Percentiles rank a stretch among this genome's conserved stretches.
Evolutionary conservation across 2,888 invertebrate species (phyloP).

Genomic region (Pseudoips prasinana): DNA sequence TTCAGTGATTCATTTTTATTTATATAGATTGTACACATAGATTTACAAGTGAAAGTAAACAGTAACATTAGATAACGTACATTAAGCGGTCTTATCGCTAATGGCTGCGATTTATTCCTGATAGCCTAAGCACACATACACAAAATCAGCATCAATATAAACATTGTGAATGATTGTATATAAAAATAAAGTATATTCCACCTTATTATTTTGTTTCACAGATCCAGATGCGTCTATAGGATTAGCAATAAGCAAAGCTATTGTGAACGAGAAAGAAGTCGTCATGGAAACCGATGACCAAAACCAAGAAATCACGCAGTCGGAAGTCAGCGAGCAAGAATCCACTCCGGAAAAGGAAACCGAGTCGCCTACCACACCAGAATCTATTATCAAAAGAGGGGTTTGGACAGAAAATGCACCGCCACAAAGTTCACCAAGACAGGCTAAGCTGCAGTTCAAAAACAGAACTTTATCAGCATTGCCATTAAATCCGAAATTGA

Average conservation of each 20-base stretch:
- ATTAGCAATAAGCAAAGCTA: constrained; percentile 53
- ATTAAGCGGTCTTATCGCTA: no score
- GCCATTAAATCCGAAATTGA: constrained; percentile 60
- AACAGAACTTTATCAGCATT: constrained; percentile 71
- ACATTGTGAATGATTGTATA: no score
- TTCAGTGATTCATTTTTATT: no score
- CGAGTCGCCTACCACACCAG: constrained; percentile 58
- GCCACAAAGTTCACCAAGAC: constrained; percentile 58
- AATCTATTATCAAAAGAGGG: constrained; percentile 46
- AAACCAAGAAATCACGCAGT: constrained; percentile 43
- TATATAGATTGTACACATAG: no score
- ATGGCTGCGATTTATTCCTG: no score
- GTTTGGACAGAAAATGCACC: constrained; percentile 59
- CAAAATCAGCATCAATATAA: no score
- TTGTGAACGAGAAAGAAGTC: constrained; percentile 44
- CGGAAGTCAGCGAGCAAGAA: constrained; percentile 55
- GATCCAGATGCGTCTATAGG: constrained; percentile 67
- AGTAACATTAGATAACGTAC: no score
- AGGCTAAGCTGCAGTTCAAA: constrained; percentile 68
- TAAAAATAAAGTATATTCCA: no score
- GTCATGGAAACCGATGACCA: constrained; percentile 44
- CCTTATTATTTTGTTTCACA: no score
- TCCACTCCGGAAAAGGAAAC: constrained; percentile 60
- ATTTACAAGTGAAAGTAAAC: no score
- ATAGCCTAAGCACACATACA: no score